phyloP scores from a whole-genome alignment of 2,888 invertebrate species.

The Drosophila formosana region DNA sequence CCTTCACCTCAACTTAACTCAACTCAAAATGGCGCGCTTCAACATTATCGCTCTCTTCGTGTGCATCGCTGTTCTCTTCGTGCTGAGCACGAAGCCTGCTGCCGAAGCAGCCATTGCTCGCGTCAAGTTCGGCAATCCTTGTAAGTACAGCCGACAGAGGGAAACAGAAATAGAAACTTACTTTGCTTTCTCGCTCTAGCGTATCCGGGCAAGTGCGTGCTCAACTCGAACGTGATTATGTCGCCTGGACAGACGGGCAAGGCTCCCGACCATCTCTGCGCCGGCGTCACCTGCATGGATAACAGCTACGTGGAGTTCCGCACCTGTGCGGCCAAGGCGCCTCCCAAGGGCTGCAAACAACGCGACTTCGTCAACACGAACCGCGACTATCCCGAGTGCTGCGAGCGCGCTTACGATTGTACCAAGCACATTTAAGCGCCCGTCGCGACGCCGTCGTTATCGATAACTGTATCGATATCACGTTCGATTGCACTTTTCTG shows the following conservation, averaged over 20 bases:
- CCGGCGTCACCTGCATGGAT: conserved; percentile 70
- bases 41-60: conserved; percentile 34
- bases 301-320: conserved; percentile 64
- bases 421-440: conserved; percentile 58
- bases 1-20: background rate
- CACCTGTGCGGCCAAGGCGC: conserved; percentile 76
- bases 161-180: background rate
- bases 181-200: conserved; percentile 43
- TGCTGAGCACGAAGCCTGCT: conserved; percentile 25
- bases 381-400: conserved; percentile 75
- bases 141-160: conserved; percentile 62
- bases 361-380: conserved; percentile 81
- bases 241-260: conserved; percentile 79
- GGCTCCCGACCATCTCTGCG: conserved; percentile 78
- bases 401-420: conserved; percentile 79
- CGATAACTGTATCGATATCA: conserved; percentile 1
- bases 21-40: conserved; percentile 50
- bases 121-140: conserved; percentile 64
- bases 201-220: conserved; percentile 80
- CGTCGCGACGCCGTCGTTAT: background rate
- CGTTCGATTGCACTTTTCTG: conserved; percentile 1
- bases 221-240: conserved; percentile 63
- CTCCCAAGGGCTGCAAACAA: conserved; percentile 79
- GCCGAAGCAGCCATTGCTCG: conserved; percentile 68
- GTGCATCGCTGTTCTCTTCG: conserved; percentile 30